A percentile compares a stretch with the other conserved stretches of the same genome.
Evolutionary conservation across 2,888 invertebrate species (phyloP).

Genomic region (Clanis bilineata): DNA sequence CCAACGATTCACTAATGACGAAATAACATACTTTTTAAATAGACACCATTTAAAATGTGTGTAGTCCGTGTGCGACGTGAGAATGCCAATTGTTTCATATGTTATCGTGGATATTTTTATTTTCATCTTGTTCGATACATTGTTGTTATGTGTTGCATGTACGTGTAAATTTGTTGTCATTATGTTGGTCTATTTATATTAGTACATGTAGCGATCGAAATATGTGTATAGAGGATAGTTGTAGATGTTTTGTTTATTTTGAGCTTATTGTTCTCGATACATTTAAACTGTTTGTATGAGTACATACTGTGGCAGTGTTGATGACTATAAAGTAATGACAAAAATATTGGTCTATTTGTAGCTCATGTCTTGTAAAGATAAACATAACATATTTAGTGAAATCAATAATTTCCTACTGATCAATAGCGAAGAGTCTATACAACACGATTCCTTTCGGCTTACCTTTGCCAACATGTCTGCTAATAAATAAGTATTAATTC

Average conservation of each 20-base stretch:
- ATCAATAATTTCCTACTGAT: not conserved
- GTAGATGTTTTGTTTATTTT: not conserved
- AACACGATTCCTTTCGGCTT: too few species aligned
- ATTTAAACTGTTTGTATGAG: not conserved
- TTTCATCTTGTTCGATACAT: conserved; percentile 28
- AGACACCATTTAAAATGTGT: conserved; percentile 7
- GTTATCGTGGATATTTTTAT: conserved; percentile 21
- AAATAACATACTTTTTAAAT: conserved; percentile 2
- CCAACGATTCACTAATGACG: not conserved
- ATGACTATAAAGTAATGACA: not conserved
- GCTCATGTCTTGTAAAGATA: not conserved
- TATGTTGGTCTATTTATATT: conserved; percentile 9
- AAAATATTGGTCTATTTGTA: not conserved
- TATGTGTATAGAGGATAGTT: conserved; percentile 14
- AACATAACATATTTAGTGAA: not conserved
- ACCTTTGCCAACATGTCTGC: too few species aligned
- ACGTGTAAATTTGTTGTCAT: conserved; percentile 26
- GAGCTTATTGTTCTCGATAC: not conserved
- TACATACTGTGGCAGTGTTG: not conserved
- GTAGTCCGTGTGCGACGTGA: not conserved
- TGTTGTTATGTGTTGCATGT: conserved; percentile 64
- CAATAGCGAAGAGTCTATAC: too few species aligned
- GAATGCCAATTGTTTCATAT: conserved; percentile 20
- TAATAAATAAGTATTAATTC: too few species aligned
- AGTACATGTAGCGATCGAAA: conserved; percentile 13